Conservation (phyloP, 2,797 vertebrate genomes). For the Bradypodion ventrale region DNA sequence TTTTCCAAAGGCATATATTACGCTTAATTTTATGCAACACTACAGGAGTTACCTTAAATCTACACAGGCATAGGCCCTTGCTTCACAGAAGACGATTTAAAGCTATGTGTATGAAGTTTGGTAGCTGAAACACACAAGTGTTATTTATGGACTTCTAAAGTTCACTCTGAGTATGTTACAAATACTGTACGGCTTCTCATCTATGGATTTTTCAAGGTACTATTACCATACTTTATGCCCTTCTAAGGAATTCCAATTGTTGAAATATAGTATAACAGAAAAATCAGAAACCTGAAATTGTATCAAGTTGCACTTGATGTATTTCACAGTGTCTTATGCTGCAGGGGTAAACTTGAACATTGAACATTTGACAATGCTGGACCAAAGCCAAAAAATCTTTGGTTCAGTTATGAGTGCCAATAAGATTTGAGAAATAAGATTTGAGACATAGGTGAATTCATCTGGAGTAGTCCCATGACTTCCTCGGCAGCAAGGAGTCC, state of each 20-base stretch:
- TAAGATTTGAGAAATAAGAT: not conserved
- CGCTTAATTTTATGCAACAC: not conserved
- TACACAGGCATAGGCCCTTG: not conserved
- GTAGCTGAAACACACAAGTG: not conserved
- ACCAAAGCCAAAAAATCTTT: not conserved
- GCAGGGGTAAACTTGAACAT: no score
- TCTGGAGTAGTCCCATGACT: not conserved
- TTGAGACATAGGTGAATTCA: not conserved
- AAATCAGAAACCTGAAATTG: no score
- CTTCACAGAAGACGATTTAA: slow-evolving; percentile 3
- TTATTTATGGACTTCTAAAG: slow-evolving; percentile 4
- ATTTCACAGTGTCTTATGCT: not conserved
- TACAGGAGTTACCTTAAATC: slow-evolving; percentile 1
- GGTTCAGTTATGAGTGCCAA: not conserved
- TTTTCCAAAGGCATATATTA: no score
- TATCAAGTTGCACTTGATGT: no score
- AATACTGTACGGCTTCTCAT: not conserved
- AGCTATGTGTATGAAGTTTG: slow-evolving; percentile 2
- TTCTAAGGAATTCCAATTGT: not conserved
- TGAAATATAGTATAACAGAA: not conserved
- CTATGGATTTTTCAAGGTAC: not conserved
- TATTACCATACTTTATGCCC: not conserved
- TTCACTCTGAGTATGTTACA: not conserved
- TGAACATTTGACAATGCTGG: not conserved
- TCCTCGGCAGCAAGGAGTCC: not conserved